Evolutionary conservation across 2,888 invertebrate genomes (phyloP).

Genomic region (Sycophila texana): DNA sequence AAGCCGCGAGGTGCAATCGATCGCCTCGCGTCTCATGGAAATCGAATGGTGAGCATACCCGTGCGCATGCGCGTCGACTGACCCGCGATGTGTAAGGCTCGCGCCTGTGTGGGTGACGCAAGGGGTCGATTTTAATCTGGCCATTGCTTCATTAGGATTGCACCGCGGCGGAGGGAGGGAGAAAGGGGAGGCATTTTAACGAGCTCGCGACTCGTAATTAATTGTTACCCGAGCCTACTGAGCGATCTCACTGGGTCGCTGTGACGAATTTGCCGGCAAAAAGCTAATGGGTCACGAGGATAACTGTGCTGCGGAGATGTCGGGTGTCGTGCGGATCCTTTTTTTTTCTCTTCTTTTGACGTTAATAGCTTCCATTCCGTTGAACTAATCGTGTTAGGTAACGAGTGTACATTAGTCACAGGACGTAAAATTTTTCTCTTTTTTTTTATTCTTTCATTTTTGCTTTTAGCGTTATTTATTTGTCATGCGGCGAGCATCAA

Average conservation of each 20-base stretch:
- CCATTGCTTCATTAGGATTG: constrained; percentile 49
- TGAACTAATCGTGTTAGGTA: no score
- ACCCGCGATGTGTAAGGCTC: not conserved
- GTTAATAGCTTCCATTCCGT: no score
- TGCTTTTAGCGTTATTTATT: no score
- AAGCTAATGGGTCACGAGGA: constrained; percentile 4
- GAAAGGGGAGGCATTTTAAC: constrained; percentile 35
- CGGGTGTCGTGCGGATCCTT: no score
- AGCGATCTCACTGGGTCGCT: not conserved
- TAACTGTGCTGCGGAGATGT: no score
- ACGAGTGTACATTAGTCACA: no score
- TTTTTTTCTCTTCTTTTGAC: no score
- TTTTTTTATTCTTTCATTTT: no score
- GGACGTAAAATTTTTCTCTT: no score
- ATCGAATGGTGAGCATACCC: not conserved
- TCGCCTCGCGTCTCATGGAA: constrained; percentile 8
- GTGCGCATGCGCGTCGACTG: no score
- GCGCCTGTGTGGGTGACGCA: constrained; percentile 19
- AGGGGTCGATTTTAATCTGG: constrained; percentile 47
- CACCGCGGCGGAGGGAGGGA: not conserved
- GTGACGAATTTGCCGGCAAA: not conserved
- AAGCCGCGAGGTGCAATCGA: constrained; percentile 51
- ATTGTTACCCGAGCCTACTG: constrained; percentile 38
- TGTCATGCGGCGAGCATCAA: no score
- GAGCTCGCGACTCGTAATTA: constrained; percentile 49